Evolutionary conservation across 2,888 invertebrate species (phyloP).

Genomic region (Callosobruchus maculatus): DNA sequence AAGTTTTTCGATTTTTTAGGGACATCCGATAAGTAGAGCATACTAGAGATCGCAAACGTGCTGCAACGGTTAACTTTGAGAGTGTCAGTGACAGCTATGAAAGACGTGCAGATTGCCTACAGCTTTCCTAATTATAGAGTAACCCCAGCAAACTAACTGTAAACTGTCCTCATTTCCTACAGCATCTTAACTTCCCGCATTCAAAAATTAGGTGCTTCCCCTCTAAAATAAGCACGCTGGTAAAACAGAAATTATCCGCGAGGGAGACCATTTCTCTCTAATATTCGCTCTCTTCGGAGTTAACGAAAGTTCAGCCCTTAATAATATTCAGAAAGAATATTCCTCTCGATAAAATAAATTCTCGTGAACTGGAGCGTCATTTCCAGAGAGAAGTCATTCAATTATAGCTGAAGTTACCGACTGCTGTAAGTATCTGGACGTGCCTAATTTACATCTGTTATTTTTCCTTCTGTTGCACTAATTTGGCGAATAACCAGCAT

Average conservation of each 20-base stretch:
- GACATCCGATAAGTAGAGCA: too few species aligned
- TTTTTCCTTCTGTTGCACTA: too few species aligned
- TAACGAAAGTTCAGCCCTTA: neutral
- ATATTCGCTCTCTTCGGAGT: neutral
- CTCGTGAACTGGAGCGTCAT: neutral
- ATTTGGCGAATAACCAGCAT: too few species aligned
- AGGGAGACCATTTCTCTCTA: neutral
- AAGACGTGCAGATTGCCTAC: too few species aligned
- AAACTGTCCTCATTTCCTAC: neutral
- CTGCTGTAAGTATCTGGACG: neutral
- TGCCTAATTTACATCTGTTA: neutral
- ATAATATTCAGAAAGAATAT: neutral
- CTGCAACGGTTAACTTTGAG: too few species aligned
- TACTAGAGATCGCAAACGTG: too few species aligned
- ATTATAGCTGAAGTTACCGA: neutral
- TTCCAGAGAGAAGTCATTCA: neutral
- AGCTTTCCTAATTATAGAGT: too few species aligned
- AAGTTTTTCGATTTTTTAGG: too few species aligned
- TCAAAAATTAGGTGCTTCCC: neutral
- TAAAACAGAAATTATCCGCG: neutral
- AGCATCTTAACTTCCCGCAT: neutral
- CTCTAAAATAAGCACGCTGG: neutral
- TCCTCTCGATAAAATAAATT: neutral
- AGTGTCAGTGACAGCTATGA: too few species aligned
- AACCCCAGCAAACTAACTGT: neutral